Evolutionary conservation across 2,797 vertebrate species (phyloP), one percentile per base, ranked within the genome.

Genomic region (Carduelis carduelis): DNA sequence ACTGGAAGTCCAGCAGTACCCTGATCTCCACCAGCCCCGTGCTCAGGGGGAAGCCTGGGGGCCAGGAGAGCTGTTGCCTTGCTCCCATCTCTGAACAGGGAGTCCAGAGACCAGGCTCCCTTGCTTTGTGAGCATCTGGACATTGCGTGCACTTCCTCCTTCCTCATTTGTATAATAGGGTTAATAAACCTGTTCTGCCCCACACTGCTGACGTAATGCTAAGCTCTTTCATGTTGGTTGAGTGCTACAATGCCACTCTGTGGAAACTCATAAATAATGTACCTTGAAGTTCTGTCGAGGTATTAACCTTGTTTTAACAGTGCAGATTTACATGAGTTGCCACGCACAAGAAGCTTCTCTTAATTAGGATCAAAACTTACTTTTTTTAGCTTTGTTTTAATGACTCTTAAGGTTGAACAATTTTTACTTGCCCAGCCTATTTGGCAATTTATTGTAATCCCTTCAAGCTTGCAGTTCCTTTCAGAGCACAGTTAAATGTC

Each of bases 181-280:
- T 90, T 95, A 96, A 92, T 93, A 53, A 96, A 92, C 63, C 18
- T 0, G 4, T 53, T 94, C 44, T 77, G 53, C 49, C 52, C 64
- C 64, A 85, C 60, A 53, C 50, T 71, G 66, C 64, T 95, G 92
- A 96, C 0, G 37, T 95, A 91, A 95, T 9, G 18, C 43, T 79
- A 78, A 89, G 55, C 91, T 83, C 95, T 95, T 96, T 96, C 91
- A 96, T 93, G 95, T 92, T 90, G 70, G 63, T 27, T 75, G 83
- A 69, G 32, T 92, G 49, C 71, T 77, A 68, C 91, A 85, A 93
- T 81, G 53, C 65, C 87, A 47, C 68, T 90, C 61, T 17, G 46
- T 41, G 87, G 77, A 91, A 94, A 95, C 72, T 79, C 69, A 70
- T 92, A 95, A 96, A 96, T 75, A 71, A 65, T 75, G 24, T 65